These are phyloP conservation scores for Endotricha flammealis DNA, from an alignment of 2,888 invertebrate species.

Conservation along the genomic window DNA sequence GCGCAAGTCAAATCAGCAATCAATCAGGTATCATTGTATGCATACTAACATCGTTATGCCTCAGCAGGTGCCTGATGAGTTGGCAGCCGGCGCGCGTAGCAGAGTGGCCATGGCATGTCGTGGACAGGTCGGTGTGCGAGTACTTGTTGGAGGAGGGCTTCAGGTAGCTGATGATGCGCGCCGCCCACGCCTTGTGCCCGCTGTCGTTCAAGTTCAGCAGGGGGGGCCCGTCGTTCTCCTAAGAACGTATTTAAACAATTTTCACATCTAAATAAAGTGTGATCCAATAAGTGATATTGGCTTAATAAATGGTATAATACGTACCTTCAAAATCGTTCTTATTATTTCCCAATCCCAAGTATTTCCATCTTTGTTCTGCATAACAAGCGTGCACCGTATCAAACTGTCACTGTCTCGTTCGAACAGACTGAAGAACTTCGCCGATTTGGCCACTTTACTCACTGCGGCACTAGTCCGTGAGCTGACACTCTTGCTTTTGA, in stretches of 20 bases:
- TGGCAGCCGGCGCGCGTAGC: constrained; percentile 84
- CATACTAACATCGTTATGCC: constrained; percentile 79
- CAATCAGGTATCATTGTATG: too few relatives aligned
- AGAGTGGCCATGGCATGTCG: constrained; percentile 76
- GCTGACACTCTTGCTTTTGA: constrained; percentile 72
- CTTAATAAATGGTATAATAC: not conserved
- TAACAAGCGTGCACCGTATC: constrained; percentile 89
- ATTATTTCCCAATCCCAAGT: constrained; percentile 97
- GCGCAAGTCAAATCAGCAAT: too few relatives aligned
- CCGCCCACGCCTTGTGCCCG: constrained; percentile 68
- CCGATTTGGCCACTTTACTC: constrained; percentile 58
- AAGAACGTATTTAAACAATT: constrained; percentile 9
- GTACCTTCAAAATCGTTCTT: constrained; percentile 86
- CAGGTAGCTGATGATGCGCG: constrained; percentile 89
- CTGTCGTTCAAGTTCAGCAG: constrained; percentile 61
- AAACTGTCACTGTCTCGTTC: constrained; percentile 82
- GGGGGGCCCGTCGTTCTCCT: constrained; percentile 53
- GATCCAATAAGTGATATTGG: constrained; percentile 1
- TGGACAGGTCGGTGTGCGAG: constrained; percentile 87
- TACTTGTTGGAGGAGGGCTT: constrained; percentile 93
- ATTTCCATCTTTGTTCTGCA: constrained; percentile 87
- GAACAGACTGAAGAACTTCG: constrained; percentile 74
- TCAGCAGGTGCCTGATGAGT: constrained; percentile 85
- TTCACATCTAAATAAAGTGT: constrained; percentile 6
- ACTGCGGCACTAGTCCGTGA: constrained; percentile 62